Evolutionary conservation across 2,113 vertebrate species (phyloP).

Genomic region (Ciconia stormi): DNA sequence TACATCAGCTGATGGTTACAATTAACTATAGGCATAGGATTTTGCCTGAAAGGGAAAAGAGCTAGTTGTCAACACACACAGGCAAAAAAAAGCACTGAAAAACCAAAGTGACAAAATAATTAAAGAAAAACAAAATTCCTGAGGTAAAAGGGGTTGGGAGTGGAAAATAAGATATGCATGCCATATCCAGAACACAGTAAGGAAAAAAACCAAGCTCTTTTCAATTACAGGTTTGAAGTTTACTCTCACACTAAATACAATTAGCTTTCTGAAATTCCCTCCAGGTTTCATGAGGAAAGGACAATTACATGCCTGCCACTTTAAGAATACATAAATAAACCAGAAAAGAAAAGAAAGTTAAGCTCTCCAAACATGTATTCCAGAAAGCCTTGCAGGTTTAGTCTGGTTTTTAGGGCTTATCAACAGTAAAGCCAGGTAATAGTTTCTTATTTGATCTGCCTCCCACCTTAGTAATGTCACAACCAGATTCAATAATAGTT

Average conservation of each 20-base stretch:
- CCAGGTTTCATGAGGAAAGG: neutral
- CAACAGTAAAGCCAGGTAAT: neutral
- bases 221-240: neutral
- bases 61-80: rapidly evolving
- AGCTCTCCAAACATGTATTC: neutral
- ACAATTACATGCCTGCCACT: neutral
- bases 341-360: neutral
- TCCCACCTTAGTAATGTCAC: neutral
- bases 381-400: neutral
- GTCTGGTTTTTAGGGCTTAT: neutral
- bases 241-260: neutral
- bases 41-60: neutral
- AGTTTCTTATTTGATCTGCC: neutral
- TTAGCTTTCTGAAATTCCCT: neutral
- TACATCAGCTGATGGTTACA: neutral
- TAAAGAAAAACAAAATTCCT: neutral
- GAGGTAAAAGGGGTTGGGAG: neutral
- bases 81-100: neutral
- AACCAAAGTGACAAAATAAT: neutral
- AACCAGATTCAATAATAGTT: neutral
- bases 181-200: neutral
- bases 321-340: neutral
- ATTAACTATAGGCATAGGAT: neutral
- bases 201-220: neutral
- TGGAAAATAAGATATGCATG: rapidly evolving